These are phyloP conservation scores for Polylopha cassiicola DNA, from an alignment of 2,888 invertebrate species.

Conservation along the genomic window DNA sequence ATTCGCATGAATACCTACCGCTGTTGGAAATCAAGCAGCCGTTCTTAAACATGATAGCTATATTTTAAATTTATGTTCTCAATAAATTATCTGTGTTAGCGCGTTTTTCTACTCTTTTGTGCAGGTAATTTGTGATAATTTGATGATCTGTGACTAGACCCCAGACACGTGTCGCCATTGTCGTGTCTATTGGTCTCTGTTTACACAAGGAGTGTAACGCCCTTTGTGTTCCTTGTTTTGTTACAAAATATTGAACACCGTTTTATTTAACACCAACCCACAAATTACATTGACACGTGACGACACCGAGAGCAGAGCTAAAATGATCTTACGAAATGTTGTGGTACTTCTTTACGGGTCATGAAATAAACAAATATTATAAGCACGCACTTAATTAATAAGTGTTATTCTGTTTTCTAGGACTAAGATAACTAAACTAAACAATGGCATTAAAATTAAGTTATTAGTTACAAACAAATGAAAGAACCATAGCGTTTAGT, in stretches of 20 bases:
- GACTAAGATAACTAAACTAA: no score
- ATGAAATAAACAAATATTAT: no score
- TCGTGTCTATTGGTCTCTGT: slow-evolving; percentile 46
- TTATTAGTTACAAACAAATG: no score
- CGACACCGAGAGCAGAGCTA: slow-evolving; percentile 51
- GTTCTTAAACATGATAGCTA: slow-evolving; percentile 27
- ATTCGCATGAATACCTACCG: slow-evolving; percentile 26
- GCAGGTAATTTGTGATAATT: slow-evolving; percentile 57
- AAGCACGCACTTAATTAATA: no score
- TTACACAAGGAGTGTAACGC: slow-evolving; percentile 70
- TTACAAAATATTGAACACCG: slow-evolving; percentile 77
- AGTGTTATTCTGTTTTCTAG: no score
- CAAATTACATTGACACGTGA: slow-evolving; percentile 70
- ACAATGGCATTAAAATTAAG: no score
- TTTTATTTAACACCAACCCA: slow-evolving; percentile 73
- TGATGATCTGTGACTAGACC: slow-evolving; percentile 49
- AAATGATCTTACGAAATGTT: no score
- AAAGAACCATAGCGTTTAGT: no score
- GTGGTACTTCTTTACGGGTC: no score
- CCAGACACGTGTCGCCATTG: slow-evolving; percentile 42
- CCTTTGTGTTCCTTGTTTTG: slow-evolving; percentile 75
- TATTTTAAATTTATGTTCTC: slow-evolving; percentile 23
- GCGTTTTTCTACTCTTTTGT: slow-evolving; percentile 36
- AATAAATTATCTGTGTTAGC: slow-evolving; percentile 28
- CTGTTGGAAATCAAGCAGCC: slow-evolving; percentile 4